A percentile compares a stretch with the other conserved stretches of the same genome.
These are phyloP conservation scores for Murina feae DNA, from an alignment of 2,113 vertebrate species.

Conservation along the genomic window DNA sequence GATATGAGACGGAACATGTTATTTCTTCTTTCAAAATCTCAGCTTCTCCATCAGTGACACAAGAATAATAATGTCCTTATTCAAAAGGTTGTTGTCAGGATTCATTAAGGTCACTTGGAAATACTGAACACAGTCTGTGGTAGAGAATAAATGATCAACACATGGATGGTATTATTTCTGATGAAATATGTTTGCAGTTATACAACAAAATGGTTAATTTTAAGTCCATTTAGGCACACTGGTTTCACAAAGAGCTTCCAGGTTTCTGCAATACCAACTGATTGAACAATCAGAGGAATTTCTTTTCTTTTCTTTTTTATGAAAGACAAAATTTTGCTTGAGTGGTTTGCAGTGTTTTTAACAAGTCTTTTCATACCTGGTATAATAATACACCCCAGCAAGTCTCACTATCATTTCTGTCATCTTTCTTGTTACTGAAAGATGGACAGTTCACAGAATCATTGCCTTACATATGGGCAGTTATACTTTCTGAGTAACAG, in stretches of 20 bases:
- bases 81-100: not conserved
- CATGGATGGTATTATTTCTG: not conserved
- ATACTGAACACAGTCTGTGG: not conserved
- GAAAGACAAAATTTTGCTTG: conserved; percentile 29
- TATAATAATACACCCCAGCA: not conserved
- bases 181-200: conserved; percentile 5
- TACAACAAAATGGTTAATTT: not conserved
- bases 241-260: conserved; percentile 20
- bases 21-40: not conserved
- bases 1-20: not conserved
- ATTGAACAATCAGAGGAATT: conserved; percentile 52
- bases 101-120: not conserved
- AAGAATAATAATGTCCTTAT: not conserved
- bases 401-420: not conserved
- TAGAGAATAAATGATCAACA: not conserved
- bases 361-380: not conserved
- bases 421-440: not conserved
- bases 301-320: not conserved
- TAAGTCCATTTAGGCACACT: not conserved
- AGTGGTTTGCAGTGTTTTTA: conserved; percentile 6
- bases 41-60: not conserved
- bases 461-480: not conserved
- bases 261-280: conserved; percentile 42
- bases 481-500: not conserved
- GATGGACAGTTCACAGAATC: not conserved